A percentile compares a stretch with the other conserved stretches of the same genome.
These are phyloP conservation scores for Cephonodes hylas DNA, from an alignment of 2,888 invertebrate genomes.

Conservation along the genomic window DNA sequence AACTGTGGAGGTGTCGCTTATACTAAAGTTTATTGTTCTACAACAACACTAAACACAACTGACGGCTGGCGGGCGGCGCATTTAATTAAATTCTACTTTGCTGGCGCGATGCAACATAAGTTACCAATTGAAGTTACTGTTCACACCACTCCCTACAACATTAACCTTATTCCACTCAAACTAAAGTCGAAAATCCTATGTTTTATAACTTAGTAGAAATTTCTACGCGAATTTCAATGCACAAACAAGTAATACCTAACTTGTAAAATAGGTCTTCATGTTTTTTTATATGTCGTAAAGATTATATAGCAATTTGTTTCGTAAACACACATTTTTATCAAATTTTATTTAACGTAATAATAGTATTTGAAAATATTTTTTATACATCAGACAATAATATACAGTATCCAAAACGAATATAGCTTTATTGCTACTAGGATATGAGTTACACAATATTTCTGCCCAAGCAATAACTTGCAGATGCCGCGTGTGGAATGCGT, in stretches of 20 bases:
- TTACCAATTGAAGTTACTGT: slow-evolving; percentile 55
- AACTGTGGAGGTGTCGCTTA: too few species aligned
- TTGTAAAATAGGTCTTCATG: too few species aligned
- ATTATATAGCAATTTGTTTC: too few species aligned
- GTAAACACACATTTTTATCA: too few species aligned
- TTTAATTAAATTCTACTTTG: slow-evolving; percentile 84
- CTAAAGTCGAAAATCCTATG: background rate
- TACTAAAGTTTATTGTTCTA: background rate
- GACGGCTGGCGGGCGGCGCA: slow-evolving; percentile 57
- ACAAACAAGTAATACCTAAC: too few species aligned
- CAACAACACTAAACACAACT: slow-evolving; percentile 37
- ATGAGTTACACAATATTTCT: background rate
- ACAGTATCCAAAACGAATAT: too few species aligned
- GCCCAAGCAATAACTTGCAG: slow-evolving; percentile 2
- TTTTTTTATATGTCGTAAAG: too few species aligned
- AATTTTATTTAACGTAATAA: too few species aligned
- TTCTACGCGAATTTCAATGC: background rate
- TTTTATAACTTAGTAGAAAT: background rate
- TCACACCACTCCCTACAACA: background rate
- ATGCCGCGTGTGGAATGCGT: background rate
- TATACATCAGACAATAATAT: too few species aligned
- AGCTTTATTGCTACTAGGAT: too few species aligned
- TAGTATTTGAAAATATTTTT: too few species aligned
- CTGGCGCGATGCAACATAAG: slow-evolving; percentile 74
- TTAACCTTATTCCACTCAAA: slow-evolving; percentile 17